Base-by-base conservation (phyloP, 53 echinoderm and acorn worm species). In the Actinopyga echinites region DNA sequence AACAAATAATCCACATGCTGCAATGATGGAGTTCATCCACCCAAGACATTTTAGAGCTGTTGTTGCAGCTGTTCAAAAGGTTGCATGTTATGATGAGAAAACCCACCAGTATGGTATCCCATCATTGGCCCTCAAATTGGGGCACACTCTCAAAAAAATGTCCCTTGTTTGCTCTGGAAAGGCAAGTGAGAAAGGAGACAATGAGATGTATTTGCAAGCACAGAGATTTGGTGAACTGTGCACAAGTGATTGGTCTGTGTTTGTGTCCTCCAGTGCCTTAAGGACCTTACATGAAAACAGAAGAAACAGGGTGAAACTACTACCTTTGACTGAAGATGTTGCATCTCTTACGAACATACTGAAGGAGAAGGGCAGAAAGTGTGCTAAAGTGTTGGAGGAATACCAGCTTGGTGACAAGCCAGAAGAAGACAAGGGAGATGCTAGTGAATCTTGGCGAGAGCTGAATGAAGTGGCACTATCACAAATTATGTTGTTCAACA, bases 321-420 rank as follows among this genome's bases (percentile, higher is more conserved):
- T 92, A 2, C 92, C 89, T 0, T 56, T 89, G 12, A 86, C 89
- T 4, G 89, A 82, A 69, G 92, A 92, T 82, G 85, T 89, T 7
- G 74, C 89, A 20, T 83, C 71, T 67, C 80, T 93, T 0, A 75
- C 92, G 21, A 89, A 81, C 24, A 32, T 83, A 30, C 88, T 92
- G 28, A 88, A 92, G 65, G 78, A 85, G 21, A 42, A 74, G 37
- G 85, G 83, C 56, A 57, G 66, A 60, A 12, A 65, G 12, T 64
- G 61, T 32, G 19, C 57, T 29, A 57, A 56, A 66, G 71, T 86
- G 34, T 8, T 59, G 17, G 15, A 59, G 26, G 15, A 59, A 40
- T 40, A 40, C 40, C 7, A n/a, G n/a, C n/a, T n/a, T n/a, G n/a
- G 55, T 54, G 55, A 54, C 55, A 54, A 54, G 19, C 10, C 55